Conservation (phyloP, 2,888 invertebrate genomes). For the Erynnis tages region DNA sequence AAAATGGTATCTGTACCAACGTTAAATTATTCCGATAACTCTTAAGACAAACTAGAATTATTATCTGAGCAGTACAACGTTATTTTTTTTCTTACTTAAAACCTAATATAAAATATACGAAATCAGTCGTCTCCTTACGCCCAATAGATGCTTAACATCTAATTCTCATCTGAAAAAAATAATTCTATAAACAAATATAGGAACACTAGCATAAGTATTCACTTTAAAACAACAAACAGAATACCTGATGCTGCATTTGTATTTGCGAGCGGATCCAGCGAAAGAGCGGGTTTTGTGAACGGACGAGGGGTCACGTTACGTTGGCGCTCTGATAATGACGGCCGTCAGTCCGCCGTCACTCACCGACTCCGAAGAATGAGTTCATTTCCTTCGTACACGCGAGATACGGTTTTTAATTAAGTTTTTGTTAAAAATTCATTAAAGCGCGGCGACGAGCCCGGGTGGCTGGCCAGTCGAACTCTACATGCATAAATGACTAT, state of each 20-base stretch:
- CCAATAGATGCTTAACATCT: too few species aligned
- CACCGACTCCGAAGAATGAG: conserved; percentile 76
- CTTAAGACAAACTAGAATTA: too few species aligned
- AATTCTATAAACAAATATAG: not conserved
- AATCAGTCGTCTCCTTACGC: too few species aligned
- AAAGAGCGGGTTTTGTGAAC: conserved; percentile 28
- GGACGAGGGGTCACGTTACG: conserved; percentile 46
- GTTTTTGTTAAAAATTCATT: conserved; percentile 81
- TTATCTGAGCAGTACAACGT: too few species aligned
- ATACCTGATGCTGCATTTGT: conserved; percentile 5
- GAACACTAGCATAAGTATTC: not conserved
- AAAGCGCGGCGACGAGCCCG: conserved; percentile 64
- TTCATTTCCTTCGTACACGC: conserved; percentile 80
- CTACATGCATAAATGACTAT: conserved; percentile 70
- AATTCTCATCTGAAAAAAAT: too few species aligned
- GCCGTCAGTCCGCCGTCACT: conserved; percentile 75
- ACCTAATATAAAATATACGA: too few species aligned
- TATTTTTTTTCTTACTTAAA: too few species aligned
- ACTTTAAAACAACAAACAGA: conserved; percentile 6
- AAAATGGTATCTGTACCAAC: not conserved
- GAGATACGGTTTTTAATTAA: conserved; percentile 81
- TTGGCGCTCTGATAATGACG: conserved; percentile 68
- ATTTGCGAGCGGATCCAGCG: not conserved
- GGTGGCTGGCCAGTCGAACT: conserved; percentile 45
- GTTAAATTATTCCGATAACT: too few species aligned